These are phyloP conservation scores for Erebia ligea DNA, from an alignment of 2,888 invertebrate species.

Conservation along the genomic window DNA sequence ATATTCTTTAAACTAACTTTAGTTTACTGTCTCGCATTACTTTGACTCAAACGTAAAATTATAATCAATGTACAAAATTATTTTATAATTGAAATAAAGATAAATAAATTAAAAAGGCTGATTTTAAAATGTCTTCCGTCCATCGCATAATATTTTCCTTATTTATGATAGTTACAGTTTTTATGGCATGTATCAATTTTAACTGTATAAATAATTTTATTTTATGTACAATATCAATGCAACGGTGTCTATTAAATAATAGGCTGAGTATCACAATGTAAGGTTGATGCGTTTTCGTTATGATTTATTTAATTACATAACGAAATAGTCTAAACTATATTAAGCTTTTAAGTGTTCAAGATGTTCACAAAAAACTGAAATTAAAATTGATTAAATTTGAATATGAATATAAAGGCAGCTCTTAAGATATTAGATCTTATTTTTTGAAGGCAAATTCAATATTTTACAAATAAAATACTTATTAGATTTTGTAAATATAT, in stretches of 20 bases:
- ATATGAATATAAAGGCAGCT: not conserved
- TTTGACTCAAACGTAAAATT: slow-evolving; percentile 12
- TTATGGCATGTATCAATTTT: slow-evolving; percentile 5
- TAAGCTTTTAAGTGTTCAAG: not conserved
- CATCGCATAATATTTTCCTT: slow-evolving; percentile 10
- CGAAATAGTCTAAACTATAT: not conserved
- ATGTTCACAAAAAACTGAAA: not conserved
- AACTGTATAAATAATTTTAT: slow-evolving; percentile 32
- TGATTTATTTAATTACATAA: not conserved
- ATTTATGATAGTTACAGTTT: not conserved
- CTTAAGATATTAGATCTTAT: not conserved
- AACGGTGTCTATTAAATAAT: slow-evolving; percentile 15
- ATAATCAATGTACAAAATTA: slow-evolving; percentile 45
- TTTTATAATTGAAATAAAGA: slow-evolving; percentile 21
- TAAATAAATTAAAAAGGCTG: slow-evolving; percentile 41
- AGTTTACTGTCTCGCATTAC: not conserved
- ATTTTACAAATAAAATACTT: not conserved
- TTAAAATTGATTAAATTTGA: not conserved
- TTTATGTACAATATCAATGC: slow-evolving; percentile 8
- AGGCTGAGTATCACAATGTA: slow-evolving; percentile 18
- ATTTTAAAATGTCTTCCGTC: slow-evolving; percentile 46
- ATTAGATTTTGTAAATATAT: slow-evolving; percentile 13
- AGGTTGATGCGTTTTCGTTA: not conserved
- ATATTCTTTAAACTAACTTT: not conserved
- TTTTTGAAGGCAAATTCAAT: not conserved